Evolutionary conservation across 2,797 vertebrate genomes (phyloP).

Genomic region (Toxotes lorentzi): DNA sequence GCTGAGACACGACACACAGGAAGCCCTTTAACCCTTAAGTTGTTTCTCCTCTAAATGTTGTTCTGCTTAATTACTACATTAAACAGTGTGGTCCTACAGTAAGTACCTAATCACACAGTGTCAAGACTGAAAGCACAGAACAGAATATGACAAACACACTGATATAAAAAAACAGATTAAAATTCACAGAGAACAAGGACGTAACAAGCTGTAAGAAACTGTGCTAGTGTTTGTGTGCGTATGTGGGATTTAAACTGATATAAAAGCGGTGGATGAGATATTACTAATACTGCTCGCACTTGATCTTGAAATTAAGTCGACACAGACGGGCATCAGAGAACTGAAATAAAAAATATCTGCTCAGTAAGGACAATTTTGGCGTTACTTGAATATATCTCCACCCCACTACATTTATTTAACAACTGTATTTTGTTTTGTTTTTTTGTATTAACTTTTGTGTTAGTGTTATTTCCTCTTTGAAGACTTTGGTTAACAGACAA

Average conservation of each 20-base stretch:
- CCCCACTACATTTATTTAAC: too few species aligned
- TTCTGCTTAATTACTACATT: neutral
- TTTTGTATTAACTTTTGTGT: too few species aligned
- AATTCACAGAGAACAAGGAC: neutral
- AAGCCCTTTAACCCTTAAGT: neutral
- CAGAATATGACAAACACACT: neutral
- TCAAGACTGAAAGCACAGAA: neutral
- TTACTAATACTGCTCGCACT: neutral
- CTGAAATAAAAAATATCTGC: too few species aligned
- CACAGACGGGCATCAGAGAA: neutral
- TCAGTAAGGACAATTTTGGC: neutral
- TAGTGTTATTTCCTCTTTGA: too few species aligned
- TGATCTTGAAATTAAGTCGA: neutral
- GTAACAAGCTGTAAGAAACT: neutral
- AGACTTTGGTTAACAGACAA: too few species aligned
- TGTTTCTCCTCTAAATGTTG: neutral
- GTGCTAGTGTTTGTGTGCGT: neutral
- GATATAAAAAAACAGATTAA: neutral
- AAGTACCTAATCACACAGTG: neutral
- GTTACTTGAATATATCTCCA: too few species aligned
- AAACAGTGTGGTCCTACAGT: neutral
- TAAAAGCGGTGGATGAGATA: neutral
- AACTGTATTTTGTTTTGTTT: too few species aligned
- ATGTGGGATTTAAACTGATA: neutral
- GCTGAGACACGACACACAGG: neutral